These are phyloP conservation scores for Chionodraco myersi DNA, from an alignment of 2,113 vertebrate species.

Conservation along the genomic window DNA sequence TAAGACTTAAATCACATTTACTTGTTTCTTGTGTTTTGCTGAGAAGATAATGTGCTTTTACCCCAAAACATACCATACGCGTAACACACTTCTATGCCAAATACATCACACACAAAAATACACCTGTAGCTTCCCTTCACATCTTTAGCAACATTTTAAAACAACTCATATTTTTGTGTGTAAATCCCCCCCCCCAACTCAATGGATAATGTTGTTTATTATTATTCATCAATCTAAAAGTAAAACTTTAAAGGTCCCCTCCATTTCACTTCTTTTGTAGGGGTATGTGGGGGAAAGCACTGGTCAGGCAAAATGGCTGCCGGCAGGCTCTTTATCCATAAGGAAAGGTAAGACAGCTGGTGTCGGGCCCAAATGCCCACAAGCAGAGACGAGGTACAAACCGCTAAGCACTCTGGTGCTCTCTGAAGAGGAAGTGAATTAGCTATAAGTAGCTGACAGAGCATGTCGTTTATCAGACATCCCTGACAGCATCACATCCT, in stretches of 20 bases:
- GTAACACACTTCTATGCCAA: background rate
- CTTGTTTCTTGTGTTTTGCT: constrained; percentile 1
- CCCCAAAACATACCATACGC: background rate
- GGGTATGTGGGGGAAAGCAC: constrained; percentile 68
- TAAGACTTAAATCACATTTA: background rate
- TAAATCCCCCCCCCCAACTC: background rate
- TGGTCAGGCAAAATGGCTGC: constrained; percentile 66
- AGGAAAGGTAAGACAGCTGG: constrained; percentile 69
- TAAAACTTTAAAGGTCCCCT: constrained; percentile 52
- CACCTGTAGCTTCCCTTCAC: background rate
- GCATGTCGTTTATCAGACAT: background rate
- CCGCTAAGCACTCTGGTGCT: constrained; percentile 16
- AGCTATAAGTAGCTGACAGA: constrained; percentile 25
- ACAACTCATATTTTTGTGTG: background rate
- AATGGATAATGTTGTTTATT: constrained; percentile 10
- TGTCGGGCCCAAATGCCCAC: constrained; percentile 53
- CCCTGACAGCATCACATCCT: constrained; percentile 23
- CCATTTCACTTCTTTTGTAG: constrained; percentile 73
- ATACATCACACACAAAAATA: background rate
- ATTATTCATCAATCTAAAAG: constrained; percentile 20
- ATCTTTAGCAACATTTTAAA: background rate
- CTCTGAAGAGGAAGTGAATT: constrained; percentile 25
- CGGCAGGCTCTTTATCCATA: constrained; percentile 65
- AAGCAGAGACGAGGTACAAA: constrained; percentile 62
- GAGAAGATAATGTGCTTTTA: background rate